Base-by-base conservation (phyloP, 2,888 invertebrate genomes). In the Clanis bilineata region DNA sequence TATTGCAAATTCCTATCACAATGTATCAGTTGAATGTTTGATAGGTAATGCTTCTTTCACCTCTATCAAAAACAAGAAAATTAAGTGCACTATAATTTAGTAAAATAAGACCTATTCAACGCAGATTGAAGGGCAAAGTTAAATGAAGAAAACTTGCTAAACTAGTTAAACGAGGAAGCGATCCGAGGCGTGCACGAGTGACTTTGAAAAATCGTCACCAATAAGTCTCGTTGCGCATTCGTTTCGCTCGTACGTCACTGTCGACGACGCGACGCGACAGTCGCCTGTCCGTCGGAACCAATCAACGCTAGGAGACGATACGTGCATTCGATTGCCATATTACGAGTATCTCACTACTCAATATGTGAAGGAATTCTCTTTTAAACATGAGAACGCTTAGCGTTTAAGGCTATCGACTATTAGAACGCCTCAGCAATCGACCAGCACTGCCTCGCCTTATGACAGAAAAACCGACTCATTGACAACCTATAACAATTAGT, bases 141-240 rank as follows among this genome's bases (percentile, higher is more conserved):
- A 65, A 67, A 67, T 63, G 65, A 71, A 65, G 65, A 66, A 65
- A 69, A 68, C 71, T 72, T 65, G 65, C 62, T 66, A 63, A 74
- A 79, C 66, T 73, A 79, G 79, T 82, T 82, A 73, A 81, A 81
- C 74, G 74, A 80, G 77, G 70, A 77, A 77, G 72, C 70, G 68
- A 70, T 68, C 63, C 64, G 73, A 78, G 73, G 67, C 72, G 71
- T 77, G 71, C 77, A 73, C 68, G 73, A 60, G 70, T 74, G 85
- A 85, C 88, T 77, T 84, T 90, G 88, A 89, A 81, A 82, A 83
- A 86, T 88, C 68, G 88, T 85, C 77, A 71, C 78, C 85, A 86
- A 86, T 90, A 89, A 88, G 84, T 90, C 79, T 84, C 74, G 81
- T 82, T 83, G 85, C 82, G 80, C 77, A 83, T 81, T 86, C 79